Evolutionary conservation across 64 coral and sea anemone genomes (phyloP).

Genomic region (Exaiptasia diaphana): DNA sequence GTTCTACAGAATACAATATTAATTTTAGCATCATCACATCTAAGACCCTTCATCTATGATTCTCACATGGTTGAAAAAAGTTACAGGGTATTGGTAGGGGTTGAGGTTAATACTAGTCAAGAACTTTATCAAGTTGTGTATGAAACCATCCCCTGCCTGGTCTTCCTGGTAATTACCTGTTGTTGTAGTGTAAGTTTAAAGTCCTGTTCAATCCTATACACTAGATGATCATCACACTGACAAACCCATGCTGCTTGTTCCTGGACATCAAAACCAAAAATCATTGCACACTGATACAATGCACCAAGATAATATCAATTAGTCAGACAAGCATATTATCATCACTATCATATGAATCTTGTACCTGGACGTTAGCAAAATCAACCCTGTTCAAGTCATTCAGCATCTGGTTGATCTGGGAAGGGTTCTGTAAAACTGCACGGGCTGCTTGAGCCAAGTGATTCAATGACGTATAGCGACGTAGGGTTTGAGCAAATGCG

Average conservation of each 20-base stretch:
- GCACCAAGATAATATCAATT: too few species aligned
- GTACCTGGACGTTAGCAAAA: slow-evolving; percentile 98
- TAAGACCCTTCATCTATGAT: too few species aligned
- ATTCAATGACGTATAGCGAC: slow-evolving; percentile 94
- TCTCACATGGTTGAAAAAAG: too few species aligned
- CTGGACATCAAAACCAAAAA: slow-evolving; percentile 18
- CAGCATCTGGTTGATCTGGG: slow-evolving; percentile 96
- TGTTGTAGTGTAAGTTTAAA: slow-evolving; percentile 94
- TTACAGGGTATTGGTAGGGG: too few species aligned
- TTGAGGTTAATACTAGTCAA: too few species aligned
- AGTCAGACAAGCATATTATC: too few species aligned
- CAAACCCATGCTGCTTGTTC: slow-evolving; percentile 99
- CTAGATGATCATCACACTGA: slow-evolving; percentile 92
- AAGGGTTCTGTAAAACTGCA: slow-evolving; percentile 93
- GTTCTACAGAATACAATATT: slow-evolving; percentile 49
- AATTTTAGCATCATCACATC: too few species aligned
- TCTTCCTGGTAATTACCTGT: too few species aligned
- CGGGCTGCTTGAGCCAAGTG: slow-evolving; percentile 94
- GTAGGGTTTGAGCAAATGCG: slow-evolving; percentile 96
- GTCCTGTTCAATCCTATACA: slow-evolving; percentile 92
- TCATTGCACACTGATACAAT: background rate
- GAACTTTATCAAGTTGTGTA: too few species aligned
- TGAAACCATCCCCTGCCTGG: too few species aligned
- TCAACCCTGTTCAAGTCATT: slow-evolving; percentile 95
- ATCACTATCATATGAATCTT: too few species aligned